phyloP scores from a whole-genome alignment of 2,888 invertebrate species.

The Diarsia mendica region DNA sequence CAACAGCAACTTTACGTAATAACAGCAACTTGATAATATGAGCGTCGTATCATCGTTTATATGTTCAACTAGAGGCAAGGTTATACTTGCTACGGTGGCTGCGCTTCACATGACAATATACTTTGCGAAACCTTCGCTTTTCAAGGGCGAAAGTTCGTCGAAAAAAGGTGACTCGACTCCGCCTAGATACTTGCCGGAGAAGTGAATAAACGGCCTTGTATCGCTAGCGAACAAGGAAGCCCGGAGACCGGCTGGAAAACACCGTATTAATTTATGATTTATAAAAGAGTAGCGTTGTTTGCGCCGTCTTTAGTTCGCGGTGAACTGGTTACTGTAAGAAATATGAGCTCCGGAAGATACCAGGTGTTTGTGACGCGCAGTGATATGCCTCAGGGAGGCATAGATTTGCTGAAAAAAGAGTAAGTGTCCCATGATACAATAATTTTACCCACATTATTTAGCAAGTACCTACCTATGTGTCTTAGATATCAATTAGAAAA shows the following conservation, averaged over 20 bases:
- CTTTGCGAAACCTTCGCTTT: constrained; percentile 85
- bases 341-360: constrained; percentile 83
- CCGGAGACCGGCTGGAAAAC: constrained; percentile 66
- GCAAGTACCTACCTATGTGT: neutral
- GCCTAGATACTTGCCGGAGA: constrained; percentile 85
- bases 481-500: neutral
- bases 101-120: constrained; percentile 83
- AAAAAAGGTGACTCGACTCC: constrained; percentile 71
- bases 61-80: constrained; percentile 84
- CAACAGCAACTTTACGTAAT: constrained; percentile 57
- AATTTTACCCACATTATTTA: neutral
- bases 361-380: constrained; percentile 92
- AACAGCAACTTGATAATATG: constrained; percentile 73
- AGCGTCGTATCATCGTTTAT: constrained; percentile 80
- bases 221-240: constrained; percentile 53
- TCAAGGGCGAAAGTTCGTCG: constrained; percentile 76
- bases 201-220: constrained; percentile 74
- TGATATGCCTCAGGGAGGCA: constrained; percentile 91
- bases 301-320: constrained; percentile 69
- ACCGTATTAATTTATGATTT: constrained; percentile 77
- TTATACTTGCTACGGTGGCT: constrained; percentile 83
- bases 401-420: constrained; percentile 91
- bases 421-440: constrained; percentile 79
- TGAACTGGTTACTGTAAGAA: constrained; percentile 69
- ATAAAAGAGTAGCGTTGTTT: constrained; percentile 70